Evolutionary conservation across 2,113 vertebrate species (phyloP).

Genomic region (Octodon degus): DNA sequence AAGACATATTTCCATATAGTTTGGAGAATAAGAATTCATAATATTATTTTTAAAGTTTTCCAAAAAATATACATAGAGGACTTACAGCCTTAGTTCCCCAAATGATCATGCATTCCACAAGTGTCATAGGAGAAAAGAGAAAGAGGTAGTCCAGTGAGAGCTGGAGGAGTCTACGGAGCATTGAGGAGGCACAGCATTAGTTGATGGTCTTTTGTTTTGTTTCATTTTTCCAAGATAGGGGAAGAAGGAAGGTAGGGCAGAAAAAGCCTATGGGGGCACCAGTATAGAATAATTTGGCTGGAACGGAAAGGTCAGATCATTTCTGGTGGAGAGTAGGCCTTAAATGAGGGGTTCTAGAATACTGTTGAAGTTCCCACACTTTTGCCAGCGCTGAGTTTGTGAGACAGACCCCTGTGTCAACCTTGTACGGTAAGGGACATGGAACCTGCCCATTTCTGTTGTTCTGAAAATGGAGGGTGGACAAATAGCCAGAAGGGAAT

Average conservation of each 20-base stretch:
- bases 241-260: not conserved
- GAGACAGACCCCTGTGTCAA: not conserved
- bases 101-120: not conserved
- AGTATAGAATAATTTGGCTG: not conserved
- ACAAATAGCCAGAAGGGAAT: not conserved
- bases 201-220: not conserved
- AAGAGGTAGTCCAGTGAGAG: not conserved
- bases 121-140: not conserved
- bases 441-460: not conserved
- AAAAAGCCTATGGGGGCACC: not conserved
- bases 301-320: not conserved
- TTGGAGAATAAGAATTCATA: slow-evolving; percentile 33
- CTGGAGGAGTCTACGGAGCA: not conserved
- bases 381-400: not conserved
- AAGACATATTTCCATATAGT: slow-evolving; percentile 13
- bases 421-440: not conserved
- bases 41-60: slow-evolving; percentile 24
- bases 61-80: not conserved
- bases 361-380: not conserved
- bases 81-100: not conserved
- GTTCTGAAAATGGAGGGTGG: not conserved
- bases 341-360: not conserved
- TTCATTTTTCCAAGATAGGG: not conserved
- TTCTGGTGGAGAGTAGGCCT: not conserved
- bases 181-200: not conserved